phyloP scores from a whole-genome alignment of 2,113 vertebrate genomes.

The Poicephalus gulielmi region DNA sequence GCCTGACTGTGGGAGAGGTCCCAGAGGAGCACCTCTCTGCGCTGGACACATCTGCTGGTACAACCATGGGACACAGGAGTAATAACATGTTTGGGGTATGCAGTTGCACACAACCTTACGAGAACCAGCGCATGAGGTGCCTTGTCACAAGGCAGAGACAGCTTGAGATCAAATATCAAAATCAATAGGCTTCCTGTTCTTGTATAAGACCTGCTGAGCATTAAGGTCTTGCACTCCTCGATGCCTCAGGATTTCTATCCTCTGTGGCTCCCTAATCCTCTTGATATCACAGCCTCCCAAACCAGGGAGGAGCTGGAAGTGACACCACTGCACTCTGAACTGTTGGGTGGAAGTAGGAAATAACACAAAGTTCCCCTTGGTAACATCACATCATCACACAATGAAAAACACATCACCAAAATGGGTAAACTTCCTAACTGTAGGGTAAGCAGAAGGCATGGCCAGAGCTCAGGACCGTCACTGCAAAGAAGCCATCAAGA shows the following conservation, averaged over 20 bases:
- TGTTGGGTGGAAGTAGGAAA: not conserved
- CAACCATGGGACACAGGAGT: fast-evolving
- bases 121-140: fast-evolving
- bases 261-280: not conserved
- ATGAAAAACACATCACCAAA: not conserved
- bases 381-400: not conserved
- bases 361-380: not conserved
- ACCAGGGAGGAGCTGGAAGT: not conserved
- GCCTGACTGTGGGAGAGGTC: not conserved
- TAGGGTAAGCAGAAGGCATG: not conserved
- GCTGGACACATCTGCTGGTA: not conserved
- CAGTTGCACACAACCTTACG: not conserved
- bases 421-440: not conserved
- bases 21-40: not conserved
- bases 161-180: not conserved
- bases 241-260: not conserved
- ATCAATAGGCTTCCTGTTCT: not conserved
- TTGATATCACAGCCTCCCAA: not conserved
- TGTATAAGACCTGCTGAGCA: not conserved
- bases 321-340: not conserved
- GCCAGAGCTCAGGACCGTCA: not conserved
- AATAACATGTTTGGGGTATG: not conserved
- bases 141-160: not conserved
- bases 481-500: not conserved
- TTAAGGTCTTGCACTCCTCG: not conserved